These are phyloP conservation scores for Coleophora flavipennella DNA, from an alignment of 2,888 invertebrate species.

Conservation along the genomic window DNA sequence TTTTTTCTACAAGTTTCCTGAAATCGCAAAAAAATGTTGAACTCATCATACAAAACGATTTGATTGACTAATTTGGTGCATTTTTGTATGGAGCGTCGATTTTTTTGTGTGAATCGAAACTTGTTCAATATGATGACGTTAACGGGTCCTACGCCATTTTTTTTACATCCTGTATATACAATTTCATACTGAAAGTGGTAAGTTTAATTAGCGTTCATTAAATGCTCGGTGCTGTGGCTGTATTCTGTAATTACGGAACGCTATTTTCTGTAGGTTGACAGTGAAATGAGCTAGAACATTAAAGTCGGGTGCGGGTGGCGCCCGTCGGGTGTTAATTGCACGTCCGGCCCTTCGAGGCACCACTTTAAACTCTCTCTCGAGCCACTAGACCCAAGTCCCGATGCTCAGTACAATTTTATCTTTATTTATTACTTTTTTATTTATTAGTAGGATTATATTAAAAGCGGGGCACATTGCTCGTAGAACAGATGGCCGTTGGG, in stretches of 20 bases:
- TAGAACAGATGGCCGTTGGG: too few relatives aligned
- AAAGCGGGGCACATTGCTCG: too few relatives aligned
- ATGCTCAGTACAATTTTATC: not conserved
- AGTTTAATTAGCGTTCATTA: not conserved
- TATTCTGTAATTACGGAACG: slow-evolving; percentile 1
- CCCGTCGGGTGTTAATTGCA: slow-evolving; percentile 26
- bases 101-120: too few relatives aligned
- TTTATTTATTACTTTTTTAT: not conserved
- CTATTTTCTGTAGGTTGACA: slow-evolving; percentile 11
- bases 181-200: not conserved
- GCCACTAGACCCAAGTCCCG: not conserved
- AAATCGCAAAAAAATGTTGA: too few relatives aligned
- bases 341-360: slow-evolving; percentile 13
- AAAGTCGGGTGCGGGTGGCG: slow-evolving; percentile 22
- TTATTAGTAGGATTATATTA: too few relatives aligned
- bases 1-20: too few relatives aligned
- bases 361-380: too few relatives aligned
- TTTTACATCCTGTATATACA: not conserved
- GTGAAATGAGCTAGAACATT: slow-evolving; percentile 32
- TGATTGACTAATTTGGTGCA: too few relatives aligned
- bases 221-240: not conserved
- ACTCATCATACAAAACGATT: too few relatives aligned
- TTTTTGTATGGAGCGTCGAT: too few relatives aligned
- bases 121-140: too few relatives aligned
- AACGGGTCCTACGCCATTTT: not conserved